Percentiles rank a stretch among this genome's conserved stretches.
These are phyloP conservation scores for Apolygus lucorum DNA, from an alignment of 1,140 invertebrate species.

Conservation along the genomic window DNA sequence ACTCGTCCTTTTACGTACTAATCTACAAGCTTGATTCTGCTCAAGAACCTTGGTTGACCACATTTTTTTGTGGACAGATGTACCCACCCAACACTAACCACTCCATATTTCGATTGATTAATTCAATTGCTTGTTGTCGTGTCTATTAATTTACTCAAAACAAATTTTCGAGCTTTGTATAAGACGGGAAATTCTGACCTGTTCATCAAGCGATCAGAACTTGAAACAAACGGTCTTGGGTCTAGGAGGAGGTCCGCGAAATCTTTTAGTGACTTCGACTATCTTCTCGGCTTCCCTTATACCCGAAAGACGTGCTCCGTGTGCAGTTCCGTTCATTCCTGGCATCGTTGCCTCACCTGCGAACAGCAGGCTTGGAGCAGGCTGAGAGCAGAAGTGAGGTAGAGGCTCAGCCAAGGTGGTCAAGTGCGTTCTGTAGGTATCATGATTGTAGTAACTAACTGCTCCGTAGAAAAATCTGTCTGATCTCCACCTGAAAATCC, in stretches of 20 bases:
- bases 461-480: constrained; percentile 39
- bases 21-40: too few species aligned
- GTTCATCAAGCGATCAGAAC: too few species aligned
- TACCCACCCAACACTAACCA: too few species aligned
- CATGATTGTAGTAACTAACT: constrained; percentile 58
- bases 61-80: too few species aligned
- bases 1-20: too few species aligned
- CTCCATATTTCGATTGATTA: too few species aligned
- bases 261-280: constrained; percentile 37
- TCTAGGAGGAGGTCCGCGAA: constrained; percentile 18
- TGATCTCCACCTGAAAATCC: constrained; percentile 12
- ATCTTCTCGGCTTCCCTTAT: constrained; percentile 70
- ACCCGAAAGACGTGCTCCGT: constrained; percentile 70
- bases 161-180: too few species aligned
- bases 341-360: constrained; percentile 81
- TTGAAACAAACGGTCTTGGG: too few species aligned
- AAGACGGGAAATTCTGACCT: too few species aligned
- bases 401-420: constrained; percentile 52
- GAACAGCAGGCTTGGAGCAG: constrained; percentile 59
- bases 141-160: too few species aligned
- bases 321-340: constrained; percentile 63
- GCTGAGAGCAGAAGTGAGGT: constrained; percentile 47
- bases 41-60: too few species aligned
- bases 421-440: constrained; percentile 46
- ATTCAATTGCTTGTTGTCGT: too few species aligned